Conservation (phyloP, 2,888 invertebrate species). For the Tiliacea aurago region DNA sequence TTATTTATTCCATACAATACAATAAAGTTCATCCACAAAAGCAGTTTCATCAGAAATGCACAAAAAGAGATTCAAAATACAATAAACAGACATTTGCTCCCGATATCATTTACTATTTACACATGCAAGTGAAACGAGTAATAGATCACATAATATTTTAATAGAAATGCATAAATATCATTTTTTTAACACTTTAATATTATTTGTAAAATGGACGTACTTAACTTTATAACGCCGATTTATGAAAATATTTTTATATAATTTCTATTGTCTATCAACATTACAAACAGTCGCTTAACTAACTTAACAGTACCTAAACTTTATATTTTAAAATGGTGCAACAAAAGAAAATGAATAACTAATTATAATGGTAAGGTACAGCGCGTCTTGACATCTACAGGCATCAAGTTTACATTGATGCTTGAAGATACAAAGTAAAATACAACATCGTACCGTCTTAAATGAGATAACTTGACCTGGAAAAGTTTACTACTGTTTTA, state of each 20-base stretch:
- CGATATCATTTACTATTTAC: constrained; percentile 80
- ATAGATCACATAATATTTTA: constrained; percentile 77
- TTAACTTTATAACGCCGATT: constrained; percentile 77
- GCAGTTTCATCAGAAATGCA: constrained; percentile 86
- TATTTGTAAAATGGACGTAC: constrained; percentile 87
- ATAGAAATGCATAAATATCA: constrained; percentile 82
- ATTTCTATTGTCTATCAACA: constrained; percentile 76
- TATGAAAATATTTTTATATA: constrained; percentile 80
- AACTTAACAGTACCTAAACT: constrained; percentile 83
- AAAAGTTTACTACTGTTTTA: constrained; percentile 50
- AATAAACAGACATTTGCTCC: constrained; percentile 83
- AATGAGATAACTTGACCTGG: constrained; percentile 44
- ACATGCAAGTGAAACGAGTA: constrained; percentile 76
- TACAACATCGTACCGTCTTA: constrained; percentile 61
- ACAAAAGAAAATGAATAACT: constrained; percentile 72
- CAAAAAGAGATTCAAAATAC: constrained; percentile 86
- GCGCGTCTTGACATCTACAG: constrained; percentile 67
- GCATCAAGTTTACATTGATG: constrained; percentile 69
- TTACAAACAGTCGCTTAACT: constrained; percentile 84
- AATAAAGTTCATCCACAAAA: constrained; percentile 86
- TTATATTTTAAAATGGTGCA: constrained; percentile 67
- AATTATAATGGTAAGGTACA: constrained; percentile 71
- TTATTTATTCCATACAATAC: constrained; percentile 80
- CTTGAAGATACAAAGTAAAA: constrained; percentile 66
- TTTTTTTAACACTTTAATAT: constrained; percentile 73